Evolutionary conservation across 2,888 invertebrate genomes (phyloP).

Genomic region (Carabus problematicus): DNA sequence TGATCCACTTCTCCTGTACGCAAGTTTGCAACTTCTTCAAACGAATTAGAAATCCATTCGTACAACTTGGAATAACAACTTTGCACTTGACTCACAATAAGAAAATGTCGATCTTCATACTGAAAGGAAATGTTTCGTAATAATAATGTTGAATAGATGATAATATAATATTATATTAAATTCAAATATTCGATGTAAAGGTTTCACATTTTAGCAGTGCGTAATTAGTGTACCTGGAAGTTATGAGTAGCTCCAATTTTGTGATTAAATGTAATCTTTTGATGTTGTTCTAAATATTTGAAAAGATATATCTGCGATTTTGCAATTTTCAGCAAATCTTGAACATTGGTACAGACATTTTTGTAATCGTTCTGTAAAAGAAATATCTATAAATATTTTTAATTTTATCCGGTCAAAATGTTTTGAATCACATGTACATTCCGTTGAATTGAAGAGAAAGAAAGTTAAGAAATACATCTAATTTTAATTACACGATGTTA

Average conservation of each 20-base stretch:
- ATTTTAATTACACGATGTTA: too few relatives aligned
- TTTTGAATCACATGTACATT: too few relatives aligned
- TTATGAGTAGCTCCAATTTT: slow-evolving; percentile 52
- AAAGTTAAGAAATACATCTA: background rate
- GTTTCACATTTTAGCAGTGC: too few relatives aligned
- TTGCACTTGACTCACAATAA: slow-evolving; percentile 56
- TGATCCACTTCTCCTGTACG: slow-evolving; percentile 61
- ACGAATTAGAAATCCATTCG: slow-evolving; percentile 54
- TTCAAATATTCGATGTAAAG: too few relatives aligned
- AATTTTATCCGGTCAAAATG: too few relatives aligned
- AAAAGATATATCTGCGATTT: slow-evolving; percentile 59
- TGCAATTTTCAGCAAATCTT: slow-evolving; percentile 50
- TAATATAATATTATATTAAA: slow-evolving; percentile 25
- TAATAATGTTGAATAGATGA: slow-evolving; percentile 30
- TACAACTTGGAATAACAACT: slow-evolving; percentile 60
- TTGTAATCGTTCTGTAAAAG: slow-evolving; percentile 53
- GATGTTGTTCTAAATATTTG: slow-evolving; percentile 61
- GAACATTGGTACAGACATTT: slow-evolving; percentile 54
- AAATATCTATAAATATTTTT: background rate
- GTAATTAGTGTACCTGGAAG: slow-evolving; percentile 50
- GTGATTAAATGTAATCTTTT: slow-evolving; percentile 51
- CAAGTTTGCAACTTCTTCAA: slow-evolving; percentile 53
- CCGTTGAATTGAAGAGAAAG: background rate
- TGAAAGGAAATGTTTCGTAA: slow-evolving; percentile 42
- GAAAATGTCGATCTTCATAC: slow-evolving; percentile 52